Conservation (phyloP, 2,888 invertebrate genomes). For the Criorhina ranunculi region DNA sequence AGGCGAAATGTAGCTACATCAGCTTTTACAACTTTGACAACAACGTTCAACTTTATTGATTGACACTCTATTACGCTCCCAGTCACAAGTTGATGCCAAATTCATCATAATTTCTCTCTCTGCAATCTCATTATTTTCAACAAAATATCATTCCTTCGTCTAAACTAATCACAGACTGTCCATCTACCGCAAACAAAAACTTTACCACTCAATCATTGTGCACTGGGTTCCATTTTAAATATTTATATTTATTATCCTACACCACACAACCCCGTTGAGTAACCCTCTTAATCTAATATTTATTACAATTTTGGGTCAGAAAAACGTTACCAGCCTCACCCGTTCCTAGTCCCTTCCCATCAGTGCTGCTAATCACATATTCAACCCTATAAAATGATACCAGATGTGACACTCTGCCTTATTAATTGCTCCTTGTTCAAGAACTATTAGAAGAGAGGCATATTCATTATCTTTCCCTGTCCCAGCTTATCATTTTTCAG, state of each 20-base stretch:
- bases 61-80: slow-evolving; percentile 23
- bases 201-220: slow-evolving; percentile 71
- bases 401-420: slow-evolving; percentile 67
- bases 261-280: slow-evolving; percentile 45
- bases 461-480: slow-evolving; percentile 50
- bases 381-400: slow-evolving; percentile 66
- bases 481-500: slow-evolving; percentile 38
- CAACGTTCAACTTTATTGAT: slow-evolving; percentile 4
- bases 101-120: slow-evolving; percentile 18
- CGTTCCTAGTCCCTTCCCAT: slow-evolving; percentile 15
- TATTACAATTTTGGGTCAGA: slow-evolving; percentile 74
- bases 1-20: too few relatives aligned
- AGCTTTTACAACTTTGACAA: too few relatives aligned
- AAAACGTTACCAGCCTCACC: slow-evolving; percentile 55
- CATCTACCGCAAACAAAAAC: slow-evolving; percentile 51
- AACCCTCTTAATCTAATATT: slow-evolving; percentile 72
- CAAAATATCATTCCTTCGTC: slow-evolving; percentile 42
- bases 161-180: slow-evolving; percentile 45
- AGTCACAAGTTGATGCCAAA: not conserved
- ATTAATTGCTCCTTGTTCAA: slow-evolving; percentile 59
- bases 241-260: slow-evolving; percentile 71
- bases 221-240: slow-evolving; percentile 61
- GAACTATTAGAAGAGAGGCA: slow-evolving; percentile 48
- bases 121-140: slow-evolving; percentile 37
- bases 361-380: slow-evolving; percentile 71